Percentiles rank a stretch among this genome's conserved stretches.
These are phyloP conservation scores for Steatornis caripensis DNA, from an alignment of 2,113 vertebrate species.

Conservation along the genomic window DNA sequence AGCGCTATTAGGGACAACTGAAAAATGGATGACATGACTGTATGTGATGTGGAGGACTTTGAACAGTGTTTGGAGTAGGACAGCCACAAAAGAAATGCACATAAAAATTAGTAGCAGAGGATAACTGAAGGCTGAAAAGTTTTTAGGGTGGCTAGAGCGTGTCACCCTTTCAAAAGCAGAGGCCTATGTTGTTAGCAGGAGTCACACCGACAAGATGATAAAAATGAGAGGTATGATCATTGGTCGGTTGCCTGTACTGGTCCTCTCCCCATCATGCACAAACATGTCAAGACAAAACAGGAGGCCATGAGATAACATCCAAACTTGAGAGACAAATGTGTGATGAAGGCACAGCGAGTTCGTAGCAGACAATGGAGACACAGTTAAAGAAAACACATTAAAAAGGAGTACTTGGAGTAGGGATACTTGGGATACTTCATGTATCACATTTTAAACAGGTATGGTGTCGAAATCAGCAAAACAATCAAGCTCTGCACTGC, in stretches of 20 bases:
- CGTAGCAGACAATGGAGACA: background rate
- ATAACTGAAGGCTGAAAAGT: background rate
- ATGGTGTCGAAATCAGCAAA: background rate
- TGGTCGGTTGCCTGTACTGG: accelerated
- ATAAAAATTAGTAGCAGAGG: background rate
- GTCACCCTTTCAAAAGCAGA: background rate
- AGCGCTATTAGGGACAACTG: background rate
- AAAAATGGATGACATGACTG: background rate
- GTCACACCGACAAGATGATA: background rate
- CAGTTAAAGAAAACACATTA: background rate
- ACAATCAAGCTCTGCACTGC: background rate
- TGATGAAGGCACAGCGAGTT: background rate
- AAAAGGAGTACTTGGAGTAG: background rate
- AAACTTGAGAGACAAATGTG: background rate
- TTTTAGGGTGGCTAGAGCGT: background rate
- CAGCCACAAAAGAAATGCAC: background rate
- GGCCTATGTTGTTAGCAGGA: background rate
- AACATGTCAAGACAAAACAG: background rate
- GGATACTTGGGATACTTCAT: too few species aligned
- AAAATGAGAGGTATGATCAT: background rate
- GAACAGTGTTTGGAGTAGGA: background rate
- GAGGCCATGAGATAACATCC: background rate
- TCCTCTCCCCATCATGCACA: background rate
- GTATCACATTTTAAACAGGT: background rate
- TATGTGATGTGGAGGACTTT: background rate